Evolutionary conservation across 2,113 vertebrate genomes (phyloP), one percentile per base, ranked within the genome.

Genomic region (Poeciliopsis occidentalis): DNA sequence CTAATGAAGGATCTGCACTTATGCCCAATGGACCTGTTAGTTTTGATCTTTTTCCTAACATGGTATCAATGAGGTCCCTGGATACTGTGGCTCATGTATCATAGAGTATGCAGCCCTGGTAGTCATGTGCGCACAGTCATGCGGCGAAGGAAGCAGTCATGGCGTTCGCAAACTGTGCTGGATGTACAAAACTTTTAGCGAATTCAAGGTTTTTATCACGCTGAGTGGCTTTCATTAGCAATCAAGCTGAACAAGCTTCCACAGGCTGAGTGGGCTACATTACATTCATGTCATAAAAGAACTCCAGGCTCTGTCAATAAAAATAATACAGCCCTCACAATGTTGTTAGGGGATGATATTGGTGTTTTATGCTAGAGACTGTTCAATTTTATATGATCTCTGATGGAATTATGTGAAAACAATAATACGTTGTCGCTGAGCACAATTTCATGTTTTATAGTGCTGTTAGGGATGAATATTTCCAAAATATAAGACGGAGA

Each of bases 1-100:
- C 88, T 90, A 89, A 88, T 90, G 88, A 92, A 90, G 89, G 88
- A 85, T 89, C 85, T 87, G 84, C 89, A 86, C 86, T 89, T 85
- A 85, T 85, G 89, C 89, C 86, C 85, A 89, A 89, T 90, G 91
- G 85, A 84, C 85, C 87, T 78, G 83, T 85, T 89, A 75, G 74
- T 88, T 88, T 89, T 89, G 81, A 82, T 90, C 82, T 87, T 89
- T 84, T 81, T 84, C 61, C 84, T 86, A 89, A 88, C 90, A 91
- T 86, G 72, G 82, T 85, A 89, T 88, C 87, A 89, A 76, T 85
- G 88, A 91, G 83, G 85, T 89, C 84, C 72, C 81, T 41, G 19
- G 75, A 90, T 71, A 79, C 63, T 3, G 1, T 32, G 37, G 80
- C 79, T 81, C 71, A 79, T 88, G 85, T 69, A 80, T 90, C 78